Conservation (phyloP, 2,888 invertebrate genomes). For the Caenorhabditis becei region DNA sequence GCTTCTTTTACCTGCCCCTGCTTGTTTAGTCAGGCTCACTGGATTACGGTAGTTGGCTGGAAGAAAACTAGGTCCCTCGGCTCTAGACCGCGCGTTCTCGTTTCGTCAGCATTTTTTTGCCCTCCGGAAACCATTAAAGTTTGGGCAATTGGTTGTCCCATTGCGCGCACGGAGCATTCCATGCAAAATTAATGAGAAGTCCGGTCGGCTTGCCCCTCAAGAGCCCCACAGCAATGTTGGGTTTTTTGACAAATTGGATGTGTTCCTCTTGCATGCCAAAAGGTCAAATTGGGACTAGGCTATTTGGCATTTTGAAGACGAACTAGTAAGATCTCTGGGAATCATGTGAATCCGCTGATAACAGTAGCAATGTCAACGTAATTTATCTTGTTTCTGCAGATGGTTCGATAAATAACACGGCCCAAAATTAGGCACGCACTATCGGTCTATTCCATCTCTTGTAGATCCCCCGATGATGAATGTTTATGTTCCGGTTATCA, state of each 20-base stretch:
- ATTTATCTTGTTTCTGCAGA: too few species aligned
- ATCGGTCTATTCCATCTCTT: too few species aligned
- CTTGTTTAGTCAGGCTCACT: too few species aligned
- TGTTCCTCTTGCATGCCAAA: background rate
- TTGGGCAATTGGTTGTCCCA: conserved; percentile 1
- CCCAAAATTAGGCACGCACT: too few species aligned
- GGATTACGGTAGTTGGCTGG: too few species aligned
- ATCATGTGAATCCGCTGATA: too few species aligned
- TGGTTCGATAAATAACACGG: too few species aligned
- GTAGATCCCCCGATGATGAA: too few species aligned
- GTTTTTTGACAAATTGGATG: conserved; percentile 5
- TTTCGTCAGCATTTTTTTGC: conserved; percentile 12
- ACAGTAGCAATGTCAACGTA: too few species aligned
- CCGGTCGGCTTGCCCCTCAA: background rate
- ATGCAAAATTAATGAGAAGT: conserved; percentile 41
- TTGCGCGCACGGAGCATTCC: conserved; percentile 17
- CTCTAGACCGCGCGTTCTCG: background rate
- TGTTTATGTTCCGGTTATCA: background rate
- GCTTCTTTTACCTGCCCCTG: background rate
- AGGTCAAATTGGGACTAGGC: background rate
- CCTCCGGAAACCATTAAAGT: conserved; percentile 41
- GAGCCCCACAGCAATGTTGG: conserved; percentile 4
- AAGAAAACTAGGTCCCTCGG: too few species aligned
- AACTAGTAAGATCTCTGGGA: too few species aligned
- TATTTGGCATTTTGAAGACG: background rate